Base-by-base conservation (phyloP, 2,797 vertebrate genomes). In the Helicolenus hilgendorfi region DNA sequence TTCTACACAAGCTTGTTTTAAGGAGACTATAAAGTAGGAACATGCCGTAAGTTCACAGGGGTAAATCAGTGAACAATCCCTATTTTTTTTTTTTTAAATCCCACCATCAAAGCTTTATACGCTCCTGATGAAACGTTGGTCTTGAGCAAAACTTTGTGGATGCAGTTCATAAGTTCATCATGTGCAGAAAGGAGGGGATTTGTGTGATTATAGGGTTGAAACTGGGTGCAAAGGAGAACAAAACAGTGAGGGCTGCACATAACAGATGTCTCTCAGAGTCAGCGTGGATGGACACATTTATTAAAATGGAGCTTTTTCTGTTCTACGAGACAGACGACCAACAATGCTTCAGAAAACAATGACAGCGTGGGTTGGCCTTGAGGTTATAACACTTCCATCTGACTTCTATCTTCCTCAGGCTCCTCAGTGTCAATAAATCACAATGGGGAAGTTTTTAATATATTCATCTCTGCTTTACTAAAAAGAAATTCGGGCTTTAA, bases 271-370 rank as follows among this genome's bases (percentile, higher is more conserved):
- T 82, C 58, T 9, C 10, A 1, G 53, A 55, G 74, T 76, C 67
- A 35, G 24, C 8, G 24, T 8, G 41, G 24, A 77, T 4, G 27
- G 73, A 86, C 31, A 58, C 5, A 24, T 53, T 78, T 33, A 20
- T 81, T 62, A 64, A 68, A 53, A 63, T 4, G 14, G 11, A 45
- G 65, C 4, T 33, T 76, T 56, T 31, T 89, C 53, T 70, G 55
- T 14, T 89, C 59, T 0, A 1, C 9, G 15, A 72, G 72, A 81
- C 38, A 56, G 76, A 68, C 11, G 8, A 62, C 70, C 29, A 80
- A 85, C 85, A 80, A 79, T 22, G 72, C 67, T n/a, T 69, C 73
- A 67, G 33, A 83, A 55, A 26, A n/a, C 72, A 58, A 56, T 35
- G 56, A 59, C 55, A 60, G 69, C 33, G 41, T 41, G 33, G n/a